These are phyloP conservation scores for Bovichtus variegatus DNA, from an alignment of 2,797 vertebrate genomes.

Conservation along the genomic window DNA sequence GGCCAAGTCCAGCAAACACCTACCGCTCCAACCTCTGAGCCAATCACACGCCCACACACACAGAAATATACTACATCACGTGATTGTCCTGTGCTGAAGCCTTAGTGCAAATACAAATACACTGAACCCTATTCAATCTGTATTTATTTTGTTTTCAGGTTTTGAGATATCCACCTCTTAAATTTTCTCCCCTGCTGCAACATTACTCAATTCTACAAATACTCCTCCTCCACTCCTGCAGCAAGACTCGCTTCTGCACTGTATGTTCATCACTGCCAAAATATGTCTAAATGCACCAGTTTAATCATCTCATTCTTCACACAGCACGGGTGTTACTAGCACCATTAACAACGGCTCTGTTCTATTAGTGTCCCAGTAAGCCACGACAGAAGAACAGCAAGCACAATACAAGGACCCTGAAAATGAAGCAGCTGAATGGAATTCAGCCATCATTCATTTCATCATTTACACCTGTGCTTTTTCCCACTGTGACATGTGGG, in stretches of 20 bases:
- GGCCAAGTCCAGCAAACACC: conserved; percentile 54
- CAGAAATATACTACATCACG: neutral
- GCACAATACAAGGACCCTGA: too few species aligned
- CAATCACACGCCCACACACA: neutral
- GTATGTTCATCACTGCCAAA: neutral
- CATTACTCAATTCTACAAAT: neutral
- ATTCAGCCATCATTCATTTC: neutral
- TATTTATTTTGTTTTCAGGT: neutral
- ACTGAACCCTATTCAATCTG: too few species aligned
- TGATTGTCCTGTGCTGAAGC: neutral
- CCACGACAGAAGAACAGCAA: neutral
- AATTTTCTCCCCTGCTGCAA: neutral
- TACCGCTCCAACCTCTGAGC: conserved; percentile 24
- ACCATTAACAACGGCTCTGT: neutral
- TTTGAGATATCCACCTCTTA: neutral
- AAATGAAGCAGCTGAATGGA: conserved; percentile 7
- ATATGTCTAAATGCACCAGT: neutral
- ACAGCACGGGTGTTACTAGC: neutral
- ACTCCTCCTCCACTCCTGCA: neutral
- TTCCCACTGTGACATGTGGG: neutral
- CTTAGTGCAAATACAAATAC: neutral
- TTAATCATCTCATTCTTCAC: neutral
- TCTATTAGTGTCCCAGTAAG: neutral
- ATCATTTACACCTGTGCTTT: neutral
- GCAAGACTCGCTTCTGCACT: neutral